Percentiles rank a stretch among this genome's conserved stretches.
phyloP scores from a whole-genome alignment of 1,140 invertebrate genomes.

The Drosophila erecta region DNA sequence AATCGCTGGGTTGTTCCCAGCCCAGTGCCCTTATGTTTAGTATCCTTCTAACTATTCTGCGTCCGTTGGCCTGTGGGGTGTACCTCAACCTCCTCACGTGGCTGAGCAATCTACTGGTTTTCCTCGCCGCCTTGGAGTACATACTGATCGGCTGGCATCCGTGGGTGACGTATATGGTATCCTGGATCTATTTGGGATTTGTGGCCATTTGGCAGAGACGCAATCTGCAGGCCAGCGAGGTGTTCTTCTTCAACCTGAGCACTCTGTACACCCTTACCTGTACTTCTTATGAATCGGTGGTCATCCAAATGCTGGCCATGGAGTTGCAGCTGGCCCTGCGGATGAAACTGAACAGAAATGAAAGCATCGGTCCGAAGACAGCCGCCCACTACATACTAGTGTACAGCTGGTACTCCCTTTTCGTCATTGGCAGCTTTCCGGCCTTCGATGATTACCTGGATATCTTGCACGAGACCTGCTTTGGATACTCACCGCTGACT shows the following conservation, averaged over 20 bases:
- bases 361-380: neutral
- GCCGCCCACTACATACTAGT: constrained; percentile 38
- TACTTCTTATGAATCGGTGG: constrained; percentile 53
- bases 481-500: constrained; percentile 23
- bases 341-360: constrained; percentile 16
- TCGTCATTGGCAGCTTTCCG: constrained; percentile 39
- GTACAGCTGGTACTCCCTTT: constrained; percentile 53
- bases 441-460: constrained; percentile 17
- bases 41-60: constrained; percentile 29
- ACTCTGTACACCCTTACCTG: constrained; percentile 45
- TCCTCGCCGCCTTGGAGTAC: constrained; percentile 21
- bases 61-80: constrained; percentile 17
- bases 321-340: constrained; percentile 45
- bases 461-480: constrained; percentile 17
- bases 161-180: constrained; percentile 6
- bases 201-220: constrained; percentile 12
- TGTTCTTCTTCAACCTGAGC: constrained; percentile 40
- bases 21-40: constrained; percentile 23
- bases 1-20: constrained; percentile 40
- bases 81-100: neutral
- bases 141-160: constrained; percentile 2
- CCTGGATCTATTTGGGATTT: constrained; percentile 31
- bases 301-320: constrained; percentile 45
- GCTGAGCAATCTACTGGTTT: constrained; percentile 23
- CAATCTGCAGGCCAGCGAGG: neutral